A percentile compares a stretch with the other conserved stretches of the same genome.
Evolutionary conservation across 2,888 invertebrate genomes (phyloP).

Genomic region (Willowsia nigromaculata): DNA sequence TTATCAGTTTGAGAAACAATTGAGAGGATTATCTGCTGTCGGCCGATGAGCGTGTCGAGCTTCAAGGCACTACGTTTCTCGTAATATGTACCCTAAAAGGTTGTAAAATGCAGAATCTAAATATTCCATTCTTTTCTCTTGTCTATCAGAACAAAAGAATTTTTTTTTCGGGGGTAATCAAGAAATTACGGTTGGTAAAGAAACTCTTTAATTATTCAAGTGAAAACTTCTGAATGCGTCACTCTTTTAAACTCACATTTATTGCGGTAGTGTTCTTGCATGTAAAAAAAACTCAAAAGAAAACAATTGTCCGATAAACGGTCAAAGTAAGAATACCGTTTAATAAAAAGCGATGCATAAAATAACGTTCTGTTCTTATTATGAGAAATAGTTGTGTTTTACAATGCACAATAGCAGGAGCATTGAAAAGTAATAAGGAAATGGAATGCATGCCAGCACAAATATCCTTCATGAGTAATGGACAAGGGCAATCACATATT

Average conservation of each 20-base stretch:
- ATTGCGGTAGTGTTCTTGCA: neutral
- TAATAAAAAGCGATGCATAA: neutral
- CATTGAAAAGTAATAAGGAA: neutral
- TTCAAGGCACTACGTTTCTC: neutral
- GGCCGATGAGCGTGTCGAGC: neutral
- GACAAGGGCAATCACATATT: slow-evolving; percentile 47
- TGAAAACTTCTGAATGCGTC: no score
- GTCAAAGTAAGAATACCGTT: neutral
- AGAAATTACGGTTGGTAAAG: slow-evolving; percentile 1
- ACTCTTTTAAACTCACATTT: neutral
- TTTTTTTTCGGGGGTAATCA: neutral
- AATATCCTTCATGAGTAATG: slow-evolving; percentile 36
- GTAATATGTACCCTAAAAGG: neutral
- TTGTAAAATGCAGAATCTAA: neutral
- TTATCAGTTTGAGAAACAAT: no score
- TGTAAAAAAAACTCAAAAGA: neutral
- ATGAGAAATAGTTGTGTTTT: neutral
- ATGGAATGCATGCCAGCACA: slow-evolving; percentile 35
- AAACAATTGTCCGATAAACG: neutral
- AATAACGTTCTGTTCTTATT: neutral
- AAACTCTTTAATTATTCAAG: neutral
- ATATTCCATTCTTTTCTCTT: neutral
- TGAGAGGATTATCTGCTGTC: no score
- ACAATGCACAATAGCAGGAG: neutral
- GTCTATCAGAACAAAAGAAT: neutral